These are phyloP conservation scores for Ennomos quercinarius DNA, from an alignment of 2,888 invertebrate species.

Conservation along the genomic window DNA sequence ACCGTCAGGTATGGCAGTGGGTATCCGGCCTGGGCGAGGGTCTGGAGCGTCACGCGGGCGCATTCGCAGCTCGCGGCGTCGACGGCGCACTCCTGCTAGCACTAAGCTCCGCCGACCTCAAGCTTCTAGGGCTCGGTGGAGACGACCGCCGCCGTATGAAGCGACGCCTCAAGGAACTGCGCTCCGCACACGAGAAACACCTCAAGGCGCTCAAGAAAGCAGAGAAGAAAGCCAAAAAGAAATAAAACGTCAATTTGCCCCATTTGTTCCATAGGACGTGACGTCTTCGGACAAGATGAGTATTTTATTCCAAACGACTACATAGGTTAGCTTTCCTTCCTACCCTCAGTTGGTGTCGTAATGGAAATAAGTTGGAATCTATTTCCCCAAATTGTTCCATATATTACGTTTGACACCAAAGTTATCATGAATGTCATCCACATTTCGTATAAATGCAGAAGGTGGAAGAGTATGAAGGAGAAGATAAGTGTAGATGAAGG, in stretches of 20 bases:
- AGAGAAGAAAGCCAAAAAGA: conserved; percentile 92
- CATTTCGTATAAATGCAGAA: too few relatives aligned
- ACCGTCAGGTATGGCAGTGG: conserved; percentile 95
- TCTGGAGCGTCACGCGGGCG: conserved; percentile 94
- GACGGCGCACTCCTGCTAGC: conserved; percentile 94
- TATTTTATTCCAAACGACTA: too few relatives aligned
- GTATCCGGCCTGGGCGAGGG: conserved; percentile 92
- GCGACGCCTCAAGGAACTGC: conserved; percentile 93
- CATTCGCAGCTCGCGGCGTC: conserved; percentile 95
- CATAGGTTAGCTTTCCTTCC: too few relatives aligned
- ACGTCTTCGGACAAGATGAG: too few relatives aligned
- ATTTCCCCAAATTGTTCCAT: too few relatives aligned
- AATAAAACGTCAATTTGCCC: conserved; percentile 63
- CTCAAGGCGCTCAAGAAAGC: conserved; percentile 95
- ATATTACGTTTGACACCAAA: too few relatives aligned
- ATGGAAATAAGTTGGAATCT: too few relatives aligned
- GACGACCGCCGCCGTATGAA: conserved; percentile 93
- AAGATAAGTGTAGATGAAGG: too few relatives aligned
- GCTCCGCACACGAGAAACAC: conserved; percentile 93
- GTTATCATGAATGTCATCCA: too few relatives aligned
- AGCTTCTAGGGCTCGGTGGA: conserved; percentile 92
- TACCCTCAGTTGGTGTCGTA: too few relatives aligned
- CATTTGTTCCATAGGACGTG: too few relatives aligned
- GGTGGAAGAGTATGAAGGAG: too few relatives aligned
- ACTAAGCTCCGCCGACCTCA: conserved; percentile 96